Evolutionary conservation across 2,113 vertebrate genomes (phyloP), one percentile per base, ranked within the genome.

Genomic region (Megaceryle maxima): DNA sequence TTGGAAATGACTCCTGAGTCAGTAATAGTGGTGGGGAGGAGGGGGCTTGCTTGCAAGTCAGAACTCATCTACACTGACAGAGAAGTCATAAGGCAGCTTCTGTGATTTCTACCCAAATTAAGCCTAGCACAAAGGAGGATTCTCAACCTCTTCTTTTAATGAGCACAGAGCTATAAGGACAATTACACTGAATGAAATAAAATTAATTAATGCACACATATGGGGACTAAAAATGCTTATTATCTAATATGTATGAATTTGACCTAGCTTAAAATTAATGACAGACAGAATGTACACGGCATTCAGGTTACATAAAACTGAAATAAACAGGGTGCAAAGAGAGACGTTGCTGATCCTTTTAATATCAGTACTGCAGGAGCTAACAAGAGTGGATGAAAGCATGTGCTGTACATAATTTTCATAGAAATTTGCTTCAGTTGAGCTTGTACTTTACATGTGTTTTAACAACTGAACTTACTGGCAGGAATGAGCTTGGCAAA

Each of bases 141-240:
- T 94, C 74, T 90, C 92, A 92, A 11, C 77, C 66, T 85, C 44
- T 72, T 48, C 73, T 76, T 94, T 92, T 96, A 96, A 96, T 93
- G 91, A 96, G 95, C 90, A 84, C 66, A 69, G 80, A 94, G 81
- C 83, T 96, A 85, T 94, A 94, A 95, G 92, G 91, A 95, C 96
- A 96, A 96, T 95, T 96, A 92, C 41, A 79, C 50, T 73, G 83
- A 94, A 88, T 89, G 92, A 97, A 96, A 95, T 87, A 93, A 95
- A 94, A 96, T 97, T 95, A 97, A 96, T 95, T 96, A 95, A 95
- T 48, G 0, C 57, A 89, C 74, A 94, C 80, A 96, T 96, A 79
- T 94, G 80, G 91, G 94, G 91, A 96, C 90, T 89, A 96, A 95
- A 96, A 95, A 92, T 96, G 96, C 88, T 96, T 96, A 95, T 96